Conservation (phyloP, 2,113 vertebrate genomes). For the Nesoenas mayeri region DNA sequence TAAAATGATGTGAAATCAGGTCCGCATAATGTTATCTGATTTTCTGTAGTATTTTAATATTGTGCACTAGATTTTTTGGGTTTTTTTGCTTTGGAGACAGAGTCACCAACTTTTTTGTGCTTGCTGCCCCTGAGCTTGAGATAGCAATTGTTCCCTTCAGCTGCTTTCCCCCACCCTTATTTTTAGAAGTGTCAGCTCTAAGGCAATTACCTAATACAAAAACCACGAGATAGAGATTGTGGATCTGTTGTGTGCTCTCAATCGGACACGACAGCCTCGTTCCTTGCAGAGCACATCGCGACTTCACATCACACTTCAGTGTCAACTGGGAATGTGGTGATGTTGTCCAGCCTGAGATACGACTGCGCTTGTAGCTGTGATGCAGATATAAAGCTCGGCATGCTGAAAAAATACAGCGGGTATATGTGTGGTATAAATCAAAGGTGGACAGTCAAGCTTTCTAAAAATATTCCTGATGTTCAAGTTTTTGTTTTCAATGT, state of each 20-base stretch:
- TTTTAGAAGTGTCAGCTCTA: background rate
- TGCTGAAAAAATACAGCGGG: background rate
- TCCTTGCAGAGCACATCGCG: background rate
- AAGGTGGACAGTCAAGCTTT: background rate
- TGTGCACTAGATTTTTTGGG: background rate
- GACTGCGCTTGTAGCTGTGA: background rate
- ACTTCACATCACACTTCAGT: background rate
- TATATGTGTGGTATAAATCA: rapidly evolving
- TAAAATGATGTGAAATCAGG: background rate
- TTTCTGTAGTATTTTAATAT: background rate
- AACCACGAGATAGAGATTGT: background rate
- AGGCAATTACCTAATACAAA: background rate
- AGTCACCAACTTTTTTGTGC: background rate
- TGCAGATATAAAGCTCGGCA: background rate
- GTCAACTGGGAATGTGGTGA: background rate
- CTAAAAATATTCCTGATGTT: background rate
- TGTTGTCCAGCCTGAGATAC: background rate
- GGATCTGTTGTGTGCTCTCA: background rate
- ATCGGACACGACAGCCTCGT: background rate
- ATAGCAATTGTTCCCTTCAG: background rate
- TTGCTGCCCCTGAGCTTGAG: background rate
- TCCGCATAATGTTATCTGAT: background rate
- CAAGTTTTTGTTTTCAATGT: background rate
- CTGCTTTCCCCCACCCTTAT: background rate
- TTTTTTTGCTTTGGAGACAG: background rate